phyloP scores from a whole-genome alignment of 1,140 invertebrate genomes.

The Portunus trituberculatus region DNA sequence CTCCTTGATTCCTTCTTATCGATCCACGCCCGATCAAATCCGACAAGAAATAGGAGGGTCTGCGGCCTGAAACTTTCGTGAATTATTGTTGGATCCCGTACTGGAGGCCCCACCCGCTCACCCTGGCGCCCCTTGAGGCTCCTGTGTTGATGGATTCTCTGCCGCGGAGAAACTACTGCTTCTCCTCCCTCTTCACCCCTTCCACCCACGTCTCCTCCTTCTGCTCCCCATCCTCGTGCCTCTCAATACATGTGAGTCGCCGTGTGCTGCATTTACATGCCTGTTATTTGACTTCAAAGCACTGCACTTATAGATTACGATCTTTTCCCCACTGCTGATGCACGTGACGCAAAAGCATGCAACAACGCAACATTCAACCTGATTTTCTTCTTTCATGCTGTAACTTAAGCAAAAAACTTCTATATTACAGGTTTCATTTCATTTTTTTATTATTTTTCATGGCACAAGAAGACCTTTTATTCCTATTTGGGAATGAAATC shows the following conservation, averaged over 20 bases:
- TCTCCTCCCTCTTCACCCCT: background rate
- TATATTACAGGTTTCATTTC: background rate
- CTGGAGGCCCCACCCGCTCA: background rate
- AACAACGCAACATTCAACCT: background rate
- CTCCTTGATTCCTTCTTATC: constrained; percentile 69
- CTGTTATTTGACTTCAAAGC: background rate
- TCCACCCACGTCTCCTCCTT: background rate
- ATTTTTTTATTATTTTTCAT: no score
- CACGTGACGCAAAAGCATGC: background rate
- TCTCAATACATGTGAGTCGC: background rate
- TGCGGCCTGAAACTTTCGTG: constrained; percentile 67
- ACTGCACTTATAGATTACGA: background rate
- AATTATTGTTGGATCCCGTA: constrained; percentile 52
- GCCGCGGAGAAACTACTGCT: background rate
- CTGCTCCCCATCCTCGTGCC: background rate
- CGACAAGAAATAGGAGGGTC: constrained; percentile 73
- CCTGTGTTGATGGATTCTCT: constrained; percentile 31
- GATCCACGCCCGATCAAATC: constrained; percentile 69
- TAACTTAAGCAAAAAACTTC: background rate
- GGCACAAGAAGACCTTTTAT: no score
- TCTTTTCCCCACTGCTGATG: background rate
- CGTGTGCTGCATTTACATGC: background rate
- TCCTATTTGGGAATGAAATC: background rate
- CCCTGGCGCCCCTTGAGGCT: background rate
- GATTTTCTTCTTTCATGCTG: background rate